Evolutionary conservation across 2,888 invertebrate genomes (phyloP).

Genomic region (Blastobasis lacticolella): DNA sequence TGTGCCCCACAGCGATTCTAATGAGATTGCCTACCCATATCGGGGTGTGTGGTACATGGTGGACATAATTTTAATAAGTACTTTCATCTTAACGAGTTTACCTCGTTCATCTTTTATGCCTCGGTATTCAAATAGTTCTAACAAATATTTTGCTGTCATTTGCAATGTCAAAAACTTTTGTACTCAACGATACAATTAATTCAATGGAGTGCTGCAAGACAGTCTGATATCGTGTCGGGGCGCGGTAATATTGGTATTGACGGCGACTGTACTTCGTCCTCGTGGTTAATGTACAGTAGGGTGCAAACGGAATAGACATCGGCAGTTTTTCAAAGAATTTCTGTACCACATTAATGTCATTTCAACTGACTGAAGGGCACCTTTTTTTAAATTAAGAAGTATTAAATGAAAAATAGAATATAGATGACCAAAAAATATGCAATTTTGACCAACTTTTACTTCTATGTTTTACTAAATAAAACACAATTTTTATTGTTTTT

Average conservation of each 20-base stretch:
- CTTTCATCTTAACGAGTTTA: background rate
- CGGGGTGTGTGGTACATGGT: background rate
- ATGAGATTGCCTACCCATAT: background rate
- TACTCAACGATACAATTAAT: slow-evolving; percentile 26
- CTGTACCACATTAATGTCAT: too few species aligned
- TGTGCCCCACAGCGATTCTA: background rate
- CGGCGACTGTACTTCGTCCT: slow-evolving; percentile 36
- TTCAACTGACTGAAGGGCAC: too few species aligned
- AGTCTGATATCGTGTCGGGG: slow-evolving; percentile 27
- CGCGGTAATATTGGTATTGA: slow-evolving; percentile 43
- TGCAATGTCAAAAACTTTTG: slow-evolving; percentile 1
- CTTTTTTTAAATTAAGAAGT: too few species aligned
- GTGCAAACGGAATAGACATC: background rate
- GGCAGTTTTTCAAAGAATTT: too few species aligned
- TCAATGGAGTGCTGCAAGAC: slow-evolving; percentile 34
- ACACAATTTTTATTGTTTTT: too few species aligned
- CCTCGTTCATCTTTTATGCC: background rate
- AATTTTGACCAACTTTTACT: too few species aligned
- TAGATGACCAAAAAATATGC: too few species aligned
- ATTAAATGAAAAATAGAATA: too few species aligned
- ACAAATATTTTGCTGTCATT: background rate
- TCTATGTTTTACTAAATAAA: too few species aligned
- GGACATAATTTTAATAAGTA: background rate
- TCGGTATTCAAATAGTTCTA: background rate
- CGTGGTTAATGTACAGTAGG: background rate